These are phyloP conservation scores for Psophia crepitans DNA, from an alignment of 2,113 vertebrate species.

Conservation along the genomic window DNA sequence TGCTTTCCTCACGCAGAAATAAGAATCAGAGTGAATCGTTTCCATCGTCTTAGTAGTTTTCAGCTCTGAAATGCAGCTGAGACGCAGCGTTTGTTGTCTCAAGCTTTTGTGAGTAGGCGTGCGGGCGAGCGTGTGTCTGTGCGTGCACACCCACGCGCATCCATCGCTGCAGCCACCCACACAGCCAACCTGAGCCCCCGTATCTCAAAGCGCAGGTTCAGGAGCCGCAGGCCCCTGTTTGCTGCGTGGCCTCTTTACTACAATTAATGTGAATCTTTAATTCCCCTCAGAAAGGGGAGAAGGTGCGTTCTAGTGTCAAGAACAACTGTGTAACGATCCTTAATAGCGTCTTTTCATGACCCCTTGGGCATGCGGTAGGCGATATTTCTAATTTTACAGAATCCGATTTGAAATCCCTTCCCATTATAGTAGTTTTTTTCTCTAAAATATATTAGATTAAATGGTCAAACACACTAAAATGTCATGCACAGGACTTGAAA, in stretches of 20 bases:
- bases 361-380: background rate
- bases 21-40: background rate
- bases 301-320: background rate
- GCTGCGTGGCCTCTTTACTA: background rate
- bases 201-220: background rate
- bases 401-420: background rate
- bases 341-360: background rate
- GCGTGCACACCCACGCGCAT: accelerated
- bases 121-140: background rate
- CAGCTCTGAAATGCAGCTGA: background rate
- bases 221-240: background rate
- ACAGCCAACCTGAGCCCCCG: background rate
- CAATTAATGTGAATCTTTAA: background rate
- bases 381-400: background rate
- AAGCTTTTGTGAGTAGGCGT: background rate
- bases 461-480: background rate
- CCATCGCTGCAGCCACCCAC: background rate
- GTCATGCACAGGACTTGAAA: background rate
- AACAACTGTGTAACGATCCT: background rate
- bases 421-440: background rate
- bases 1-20: background rate
- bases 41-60: background rate
- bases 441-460: background rate
- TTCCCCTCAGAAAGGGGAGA: background rate
- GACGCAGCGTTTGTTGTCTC: background rate